Evolutionary conservation across 35 echinoderm and acorn worm species (phyloP), one percentile per base, ranked within the genome.

Genomic region (Hemicentrotus pulcherrimus): DNA sequence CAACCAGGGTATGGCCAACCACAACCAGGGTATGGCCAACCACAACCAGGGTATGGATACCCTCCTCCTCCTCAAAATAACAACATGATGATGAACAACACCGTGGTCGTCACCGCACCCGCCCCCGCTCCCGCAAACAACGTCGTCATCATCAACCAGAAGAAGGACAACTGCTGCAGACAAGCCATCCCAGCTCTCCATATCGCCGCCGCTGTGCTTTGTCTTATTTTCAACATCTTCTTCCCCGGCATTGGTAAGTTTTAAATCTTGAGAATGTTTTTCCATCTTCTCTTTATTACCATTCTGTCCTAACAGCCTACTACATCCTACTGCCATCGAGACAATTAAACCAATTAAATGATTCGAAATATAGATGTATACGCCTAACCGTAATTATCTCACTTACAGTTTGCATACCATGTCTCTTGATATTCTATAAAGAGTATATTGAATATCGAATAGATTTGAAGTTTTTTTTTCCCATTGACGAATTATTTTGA

Each of bases 221-320:
- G 97, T 90, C 94, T 96, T 16, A 88, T 97, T 4, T 48, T 95
- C 35, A 97, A 97, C 91, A 96, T 97, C 16, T 97, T 96, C 47
- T 65, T 97, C 24, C 97, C 97, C 16, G 97, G 97, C 88, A 61
- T 96, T 28, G 97, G 97, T 97, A 95, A 96, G 97, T 97, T 48
- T 90, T 13, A 90, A 33, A 45, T 32, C 46, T 41, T 89, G 16
- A 88, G 33, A 88, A 59, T 59, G 16, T 16, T 28, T 70, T 28
- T 24, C 16, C 16, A 19, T 70, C 61, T 78, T 28, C 65, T 78
- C 65, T n/a, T 78, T 5, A n/a, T 7, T 28, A 2, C 65, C 2
- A 41, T 13, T 11, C 50, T 11, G 50, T 15, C 10, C 15, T 15
- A 55, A 14, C 50, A 6, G 10, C 50, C 12, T 41, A 41, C 35